These are phyloP conservation scores for Campoletis sonorensis DNA, from an alignment of 1,140 invertebrate species.

Conservation along the genomic window DNA sequence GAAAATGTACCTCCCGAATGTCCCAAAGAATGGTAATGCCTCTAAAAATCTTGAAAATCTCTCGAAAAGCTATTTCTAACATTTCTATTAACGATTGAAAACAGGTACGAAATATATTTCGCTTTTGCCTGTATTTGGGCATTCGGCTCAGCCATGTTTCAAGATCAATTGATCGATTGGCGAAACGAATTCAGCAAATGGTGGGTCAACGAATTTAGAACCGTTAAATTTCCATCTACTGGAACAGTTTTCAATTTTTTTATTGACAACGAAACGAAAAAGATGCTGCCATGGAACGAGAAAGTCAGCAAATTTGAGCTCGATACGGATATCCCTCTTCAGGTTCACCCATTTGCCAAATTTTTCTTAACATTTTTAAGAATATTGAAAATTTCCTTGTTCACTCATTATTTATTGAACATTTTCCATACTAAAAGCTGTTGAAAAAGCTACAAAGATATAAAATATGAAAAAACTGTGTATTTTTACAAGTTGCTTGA, in stretches of 20 bases:
- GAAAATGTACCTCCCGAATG: constrained; percentile 89
- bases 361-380: background rate
- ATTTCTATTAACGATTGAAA: constrained; percentile 17
- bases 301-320: constrained; percentile 86
- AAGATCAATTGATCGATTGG: constrained; percentile 93
- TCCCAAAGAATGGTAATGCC: constrained; percentile 87
- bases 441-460: too few relatives aligned
- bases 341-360: constrained; percentile 76
- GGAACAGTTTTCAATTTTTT: constrained; percentile 94
- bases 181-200: constrained; percentile 95
- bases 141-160: constrained; percentile 93
- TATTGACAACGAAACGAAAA: constrained; percentile 90
- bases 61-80: background rate
- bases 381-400: too few relatives aligned
- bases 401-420: too few relatives aligned
- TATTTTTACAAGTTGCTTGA: too few relatives aligned
- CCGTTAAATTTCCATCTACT: constrained; percentile 89
- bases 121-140: constrained; percentile 95
- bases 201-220: constrained; percentile 93
- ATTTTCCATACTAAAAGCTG: too few relatives aligned
- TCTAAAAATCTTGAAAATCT: background rate
- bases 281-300: constrained; percentile 92
- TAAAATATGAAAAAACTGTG: background rate
- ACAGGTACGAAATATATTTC: constrained; percentile 93
- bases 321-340: constrained; percentile 91